A percentile compares a stretch with the other conserved stretches of the same genome.
Conservation (phyloP, 2,797 vertebrate genomes). For the Psittacula derbiana region DNA sequence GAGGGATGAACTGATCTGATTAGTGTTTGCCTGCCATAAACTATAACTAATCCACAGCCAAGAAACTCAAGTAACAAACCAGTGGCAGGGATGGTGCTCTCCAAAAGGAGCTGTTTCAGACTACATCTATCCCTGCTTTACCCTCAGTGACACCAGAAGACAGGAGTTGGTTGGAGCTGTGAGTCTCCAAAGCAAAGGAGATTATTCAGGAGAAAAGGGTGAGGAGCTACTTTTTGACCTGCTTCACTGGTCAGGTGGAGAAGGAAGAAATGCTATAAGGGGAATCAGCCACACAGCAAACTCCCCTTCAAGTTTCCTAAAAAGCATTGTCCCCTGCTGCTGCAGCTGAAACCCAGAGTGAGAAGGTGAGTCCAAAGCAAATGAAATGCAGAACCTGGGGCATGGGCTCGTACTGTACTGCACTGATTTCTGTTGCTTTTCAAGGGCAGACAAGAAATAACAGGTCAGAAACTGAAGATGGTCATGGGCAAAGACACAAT, state of each 20-base stretch:
- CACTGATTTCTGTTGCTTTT: background rate
- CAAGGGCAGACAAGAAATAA: background rate
- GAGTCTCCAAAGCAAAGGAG: background rate
- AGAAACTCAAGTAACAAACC: background rate
- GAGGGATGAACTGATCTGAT: background rate
- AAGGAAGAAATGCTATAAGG: background rate
- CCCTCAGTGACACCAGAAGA: rapidly evolving
- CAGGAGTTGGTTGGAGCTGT: background rate
- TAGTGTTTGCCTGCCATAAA: background rate
- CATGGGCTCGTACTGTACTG: background rate
- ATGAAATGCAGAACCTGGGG: background rate
- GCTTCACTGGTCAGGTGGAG: background rate
- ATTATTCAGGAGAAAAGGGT: background rate
- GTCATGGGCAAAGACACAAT: background rate
- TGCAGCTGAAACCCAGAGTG: background rate
- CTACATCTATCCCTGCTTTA: background rate
- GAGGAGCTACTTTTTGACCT: background rate
- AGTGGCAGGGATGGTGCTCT: background rate
- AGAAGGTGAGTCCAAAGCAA: background rate
- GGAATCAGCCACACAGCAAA: background rate
- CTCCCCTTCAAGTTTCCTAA: background rate
- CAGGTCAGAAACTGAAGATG: background rate
- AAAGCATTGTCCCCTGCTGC: background rate
- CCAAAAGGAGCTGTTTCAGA: background rate
- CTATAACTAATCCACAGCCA: background rate